phyloP scores from a whole-genome alignment of 2,888 invertebrate species.

The Phalera bucephala region DNA sequence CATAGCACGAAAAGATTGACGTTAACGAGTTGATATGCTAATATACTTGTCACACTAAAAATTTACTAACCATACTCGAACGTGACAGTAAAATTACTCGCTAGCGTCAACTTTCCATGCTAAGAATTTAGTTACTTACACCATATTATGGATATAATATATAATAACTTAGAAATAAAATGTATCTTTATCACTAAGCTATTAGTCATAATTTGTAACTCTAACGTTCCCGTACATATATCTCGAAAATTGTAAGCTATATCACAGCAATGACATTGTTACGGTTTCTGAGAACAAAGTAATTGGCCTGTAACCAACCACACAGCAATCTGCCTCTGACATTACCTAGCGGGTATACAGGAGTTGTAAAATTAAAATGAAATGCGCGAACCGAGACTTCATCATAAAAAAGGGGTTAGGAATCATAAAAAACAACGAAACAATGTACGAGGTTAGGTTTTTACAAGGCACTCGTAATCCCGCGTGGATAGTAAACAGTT shows the following conservation, averaged over 20 bases:
- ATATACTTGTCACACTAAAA: no score
- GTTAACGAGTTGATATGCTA: no score
- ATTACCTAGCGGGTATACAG: conserved; percentile 26
- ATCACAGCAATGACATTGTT: conserved; percentile 9
- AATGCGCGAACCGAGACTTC: conserved; percentile 36
- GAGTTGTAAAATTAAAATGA: conserved; percentile 22
- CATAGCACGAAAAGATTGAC: no score
- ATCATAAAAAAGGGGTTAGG: conserved; percentile 43
- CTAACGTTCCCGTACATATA: no score
- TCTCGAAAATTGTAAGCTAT: conserved; percentile 1
- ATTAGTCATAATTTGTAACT: no score
- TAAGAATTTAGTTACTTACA: no score
- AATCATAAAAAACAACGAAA: conserved; percentile 43
- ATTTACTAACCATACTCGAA: no score
- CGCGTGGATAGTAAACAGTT: conserved; percentile 5
- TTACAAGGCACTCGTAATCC: conserved; percentile 43
- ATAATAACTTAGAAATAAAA: no score
- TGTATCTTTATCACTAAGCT: no score
- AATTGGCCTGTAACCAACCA: conserved; percentile 10
- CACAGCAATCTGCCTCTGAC: conserved; percentile 24
- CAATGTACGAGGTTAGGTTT: conserved; percentile 41
- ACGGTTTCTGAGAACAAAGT: conserved; percentile 16
- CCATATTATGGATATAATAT: no score
- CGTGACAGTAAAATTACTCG: no score
- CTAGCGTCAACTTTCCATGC: no score